Percentiles rank a stretch among this genome's conserved stretches.
These are phyloP conservation scores for Bubo blakistoni DNA, from an alignment of 2,113 vertebrate genomes.

Conservation along the genomic window DNA sequence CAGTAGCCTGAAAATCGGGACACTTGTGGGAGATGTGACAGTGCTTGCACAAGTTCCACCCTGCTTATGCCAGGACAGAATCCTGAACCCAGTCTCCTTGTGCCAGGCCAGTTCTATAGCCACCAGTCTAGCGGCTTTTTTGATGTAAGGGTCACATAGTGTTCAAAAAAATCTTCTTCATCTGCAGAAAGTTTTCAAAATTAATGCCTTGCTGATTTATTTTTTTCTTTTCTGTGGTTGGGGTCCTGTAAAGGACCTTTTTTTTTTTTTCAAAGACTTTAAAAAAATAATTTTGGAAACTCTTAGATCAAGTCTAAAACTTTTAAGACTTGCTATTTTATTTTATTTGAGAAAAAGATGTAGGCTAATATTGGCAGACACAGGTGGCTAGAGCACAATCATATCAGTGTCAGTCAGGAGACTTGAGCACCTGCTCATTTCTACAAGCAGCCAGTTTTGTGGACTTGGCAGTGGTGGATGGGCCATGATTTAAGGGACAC, in stretches of 20 bases:
- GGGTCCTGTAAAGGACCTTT: background rate
- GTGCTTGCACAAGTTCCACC: background rate
- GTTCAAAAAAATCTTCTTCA: background rate
- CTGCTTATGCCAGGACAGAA: background rate
- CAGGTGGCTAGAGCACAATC: background rate
- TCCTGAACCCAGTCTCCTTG: background rate
- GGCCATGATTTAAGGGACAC: background rate
- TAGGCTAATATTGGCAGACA: background rate
- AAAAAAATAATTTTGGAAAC: background rate
- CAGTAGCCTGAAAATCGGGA: background rate
- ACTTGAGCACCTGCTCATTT: background rate
- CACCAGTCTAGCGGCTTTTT: background rate
- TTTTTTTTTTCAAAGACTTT: background rate
- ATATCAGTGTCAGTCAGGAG: background rate
- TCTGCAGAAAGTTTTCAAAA: background rate
- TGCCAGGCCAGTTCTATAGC: background rate
- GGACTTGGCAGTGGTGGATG: background rate
- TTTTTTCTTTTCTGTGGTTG: no score
- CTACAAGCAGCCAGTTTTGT: background rate
- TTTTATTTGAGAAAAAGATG: background rate
- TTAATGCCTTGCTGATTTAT: background rate
- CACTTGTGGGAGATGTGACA: background rate
- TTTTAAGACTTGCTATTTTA: background rate
- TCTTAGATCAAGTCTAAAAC: background rate
- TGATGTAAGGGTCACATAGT: fast-evolving